These are phyloP conservation scores for Rhodinocichla rosea DNA, from an alignment of 2,113 vertebrate species.

Conservation along the genomic window DNA sequence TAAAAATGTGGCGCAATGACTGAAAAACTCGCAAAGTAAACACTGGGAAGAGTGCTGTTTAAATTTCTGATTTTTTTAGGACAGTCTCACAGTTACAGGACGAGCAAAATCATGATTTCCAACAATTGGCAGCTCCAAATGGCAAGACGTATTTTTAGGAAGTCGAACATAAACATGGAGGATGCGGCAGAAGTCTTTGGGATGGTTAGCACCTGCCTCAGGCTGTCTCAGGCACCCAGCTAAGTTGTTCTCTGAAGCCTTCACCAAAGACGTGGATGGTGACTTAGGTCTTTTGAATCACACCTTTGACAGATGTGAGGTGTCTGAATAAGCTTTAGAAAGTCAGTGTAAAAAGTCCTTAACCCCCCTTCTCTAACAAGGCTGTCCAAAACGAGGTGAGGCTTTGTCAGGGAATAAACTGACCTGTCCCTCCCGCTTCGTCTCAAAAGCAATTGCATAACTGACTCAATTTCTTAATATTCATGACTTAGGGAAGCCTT, in stretches of 20 bases:
- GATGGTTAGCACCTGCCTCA: not conserved
- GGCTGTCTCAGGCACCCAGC: not conserved
- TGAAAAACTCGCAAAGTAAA: not conserved
- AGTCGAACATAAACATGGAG: constrained; percentile 6
- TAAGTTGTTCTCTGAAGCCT: not conserved
- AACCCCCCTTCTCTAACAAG: not conserved
- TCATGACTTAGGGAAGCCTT: constrained; percentile 29
- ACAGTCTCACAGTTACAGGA: not conserved
- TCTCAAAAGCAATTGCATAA: not conserved
- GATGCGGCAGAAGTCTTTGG: not conserved
- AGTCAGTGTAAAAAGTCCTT: not conserved
- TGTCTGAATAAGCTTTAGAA: constrained; percentile 4
- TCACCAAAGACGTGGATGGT: not conserved
- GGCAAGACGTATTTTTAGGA: not conserved
- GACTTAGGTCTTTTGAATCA: not conserved
- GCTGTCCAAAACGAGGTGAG: not conserved
- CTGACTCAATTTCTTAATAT: not conserved
- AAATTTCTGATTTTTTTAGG: not conserved
- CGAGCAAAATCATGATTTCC: not conserved
- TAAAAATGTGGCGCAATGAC: not conserved
- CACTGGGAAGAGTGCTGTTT: not conserved
- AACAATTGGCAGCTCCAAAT: not conserved
- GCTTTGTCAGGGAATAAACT: not conserved
- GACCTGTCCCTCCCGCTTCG: not conserved
- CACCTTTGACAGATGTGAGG: not conserved